Evolutionary conservation across 2,113 vertebrate species (phyloP), one percentile per base, ranked within the genome.

Genomic region (Cryptotis parvus): DNA sequence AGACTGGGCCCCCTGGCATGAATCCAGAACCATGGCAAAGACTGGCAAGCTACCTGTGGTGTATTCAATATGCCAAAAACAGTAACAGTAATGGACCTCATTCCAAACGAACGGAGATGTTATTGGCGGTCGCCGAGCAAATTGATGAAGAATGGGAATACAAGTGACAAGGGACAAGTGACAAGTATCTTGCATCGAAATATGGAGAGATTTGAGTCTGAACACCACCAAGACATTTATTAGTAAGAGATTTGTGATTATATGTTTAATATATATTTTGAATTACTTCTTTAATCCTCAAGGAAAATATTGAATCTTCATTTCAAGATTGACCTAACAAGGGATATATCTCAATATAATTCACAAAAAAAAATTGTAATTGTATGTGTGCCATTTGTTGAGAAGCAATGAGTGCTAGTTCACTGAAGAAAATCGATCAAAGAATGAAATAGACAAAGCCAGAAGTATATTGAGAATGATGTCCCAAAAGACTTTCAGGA

Each of bases 401-500:
- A 95, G 86, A 89, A 72, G 39, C 3, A 5, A 12, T 72, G 31
- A 85, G 84, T 79, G 35, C 49, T 92, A 93, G 78, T 70, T 95
- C 66, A 75, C 65, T 8, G 14, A 74, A 94, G 86, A 92, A 95
- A 92, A 94, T 93, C 74, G 84, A 0, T 91, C 89, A 85, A 33
- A 93, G 63, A 94, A 90, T 87, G 68, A 95, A 92, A 82, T 93
- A 66, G 75, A 84, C 49, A 85, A 74, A 82, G 52, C 43, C 45
- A 88, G 78, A 87, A 91, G 11, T 58, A 84, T 92, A 75, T n/a
- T 87, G 84, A 91, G 69, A 93, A 75, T 81, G 45, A 72, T 85
- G 18, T 95, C 89, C 69, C 91, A 45, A 37, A 87, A 91, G 92
- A 87, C 72, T 89, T 91, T 84, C 45, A 92, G 82, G 58, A 94